These are phyloP conservation scores for Psittacula derbiana DNA, from an alignment of 2,797 vertebrate species.

Conservation along the genomic window DNA sequence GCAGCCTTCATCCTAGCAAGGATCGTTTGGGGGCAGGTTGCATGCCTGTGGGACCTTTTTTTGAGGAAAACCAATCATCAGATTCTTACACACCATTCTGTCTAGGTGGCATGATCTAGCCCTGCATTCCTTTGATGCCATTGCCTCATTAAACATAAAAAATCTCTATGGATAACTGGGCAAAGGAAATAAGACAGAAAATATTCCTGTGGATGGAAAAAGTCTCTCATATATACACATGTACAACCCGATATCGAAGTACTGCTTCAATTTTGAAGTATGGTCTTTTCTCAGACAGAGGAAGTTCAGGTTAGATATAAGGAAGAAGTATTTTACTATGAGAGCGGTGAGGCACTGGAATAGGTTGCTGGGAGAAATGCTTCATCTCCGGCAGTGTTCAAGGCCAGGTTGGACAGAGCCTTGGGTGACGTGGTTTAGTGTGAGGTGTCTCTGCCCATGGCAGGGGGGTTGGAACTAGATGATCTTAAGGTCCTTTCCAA, in stretches of 20 bases:
- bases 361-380: no score
- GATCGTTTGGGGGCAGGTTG: not conserved
- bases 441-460: not conserved
- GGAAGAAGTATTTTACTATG: not conserved
- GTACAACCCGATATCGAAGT: not conserved
- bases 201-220: not conserved
- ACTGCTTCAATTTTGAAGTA: not conserved
- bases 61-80: not conserved
- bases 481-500: not conserved
- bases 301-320: not conserved
- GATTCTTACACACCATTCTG: not conserved
- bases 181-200: not conserved
- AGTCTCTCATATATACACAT: not conserved
- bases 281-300: not conserved
- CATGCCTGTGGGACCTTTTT: not conserved
- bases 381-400: not conserved
- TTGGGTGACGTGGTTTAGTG: not conserved
- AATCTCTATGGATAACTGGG: constrained; percentile 12
- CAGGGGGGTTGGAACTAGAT: not conserved
- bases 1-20: not conserved
- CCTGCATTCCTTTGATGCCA: not conserved
- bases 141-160: constrained; percentile 8
- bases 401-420: not conserved
- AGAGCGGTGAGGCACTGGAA: not conserved
- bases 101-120: not conserved